Evolutionary conservation across 2,113 vertebrate genomes (phyloP).

Genomic region (Leiothrix lutea): DNA sequence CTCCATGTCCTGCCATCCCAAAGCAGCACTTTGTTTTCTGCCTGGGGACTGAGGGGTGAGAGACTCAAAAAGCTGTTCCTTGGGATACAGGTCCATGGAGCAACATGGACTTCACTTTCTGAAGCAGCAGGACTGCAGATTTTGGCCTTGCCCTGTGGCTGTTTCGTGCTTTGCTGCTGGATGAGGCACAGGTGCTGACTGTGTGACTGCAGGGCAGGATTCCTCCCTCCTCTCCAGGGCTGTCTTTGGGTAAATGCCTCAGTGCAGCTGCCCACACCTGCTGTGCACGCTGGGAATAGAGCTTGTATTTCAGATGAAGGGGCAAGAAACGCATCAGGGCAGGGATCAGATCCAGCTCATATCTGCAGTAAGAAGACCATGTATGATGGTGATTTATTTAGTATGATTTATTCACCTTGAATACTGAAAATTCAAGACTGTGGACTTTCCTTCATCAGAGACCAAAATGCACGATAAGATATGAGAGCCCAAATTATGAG

Average conservation of each 20-base stretch:
- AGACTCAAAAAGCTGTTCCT: neutral
- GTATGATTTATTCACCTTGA: neutral
- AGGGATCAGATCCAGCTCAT: neutral
- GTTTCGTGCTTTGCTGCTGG: neutral
- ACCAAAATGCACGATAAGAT: rapidly evolving
- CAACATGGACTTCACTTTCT: neutral
- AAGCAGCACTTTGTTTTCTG: neutral
- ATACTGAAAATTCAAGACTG: neutral
- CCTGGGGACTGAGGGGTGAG: neutral
- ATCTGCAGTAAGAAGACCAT: neutral
- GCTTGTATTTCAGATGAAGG: neutral
- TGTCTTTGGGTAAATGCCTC: neutral
- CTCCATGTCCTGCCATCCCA: neutral
- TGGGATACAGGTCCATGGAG: neutral
- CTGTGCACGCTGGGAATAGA: neutral
- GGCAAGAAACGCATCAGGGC: neutral
- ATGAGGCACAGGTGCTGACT: neutral
- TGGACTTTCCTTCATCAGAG: neutral
- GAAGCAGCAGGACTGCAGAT: neutral
- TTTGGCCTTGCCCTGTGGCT: neutral
- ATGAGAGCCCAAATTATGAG: neutral
- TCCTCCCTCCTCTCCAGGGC: neutral
- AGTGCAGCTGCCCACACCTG: neutral
- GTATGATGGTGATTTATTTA: neutral
- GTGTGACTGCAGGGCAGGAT: neutral